Conservation (phyloP, 1,140 invertebrate species). For the Nymphalis io region DNA sequence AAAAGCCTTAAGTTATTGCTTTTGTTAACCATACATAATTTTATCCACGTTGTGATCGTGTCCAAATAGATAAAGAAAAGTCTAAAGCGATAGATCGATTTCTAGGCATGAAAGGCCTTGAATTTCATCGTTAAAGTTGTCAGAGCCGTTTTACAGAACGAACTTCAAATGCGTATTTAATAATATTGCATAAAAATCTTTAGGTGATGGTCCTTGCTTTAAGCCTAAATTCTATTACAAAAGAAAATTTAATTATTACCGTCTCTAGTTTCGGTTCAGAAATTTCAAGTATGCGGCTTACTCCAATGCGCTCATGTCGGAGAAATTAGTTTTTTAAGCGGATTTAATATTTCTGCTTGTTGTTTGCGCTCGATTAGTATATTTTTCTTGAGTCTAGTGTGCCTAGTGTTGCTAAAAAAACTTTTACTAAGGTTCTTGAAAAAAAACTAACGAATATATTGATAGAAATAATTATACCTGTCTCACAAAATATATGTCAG, state of each 20-base stretch:
- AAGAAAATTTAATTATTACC: constrained; percentile 16
- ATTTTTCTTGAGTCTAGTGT: too few species aligned
- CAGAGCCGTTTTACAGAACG: background rate
- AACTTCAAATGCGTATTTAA: background rate
- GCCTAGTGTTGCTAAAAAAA: too few species aligned
- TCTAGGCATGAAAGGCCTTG: background rate
- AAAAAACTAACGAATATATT: too few species aligned
- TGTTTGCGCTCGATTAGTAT: too few species aligned
- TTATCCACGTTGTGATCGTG: too few species aligned
- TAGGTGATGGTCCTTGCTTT: background rate
- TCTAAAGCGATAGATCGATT: background rate
- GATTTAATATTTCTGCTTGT: background rate
- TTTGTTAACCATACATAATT: background rate
- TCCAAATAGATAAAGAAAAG: background rate
- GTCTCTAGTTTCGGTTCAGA: background rate
- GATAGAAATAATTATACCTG: too few species aligned
- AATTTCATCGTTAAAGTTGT: background rate
- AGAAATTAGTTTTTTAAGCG: background rate
- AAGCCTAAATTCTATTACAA: constrained; percentile 5
- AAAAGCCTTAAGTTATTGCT: background rate
- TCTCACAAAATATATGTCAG: too few species aligned
- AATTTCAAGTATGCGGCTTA: constrained; percentile 1
- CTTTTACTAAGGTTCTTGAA: too few species aligned
- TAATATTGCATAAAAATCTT: too few species aligned
- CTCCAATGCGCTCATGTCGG: background rate